phyloP scores from a whole-genome alignment of 2,888 invertebrate genomes.

The Drosophila anomalata region DNA sequence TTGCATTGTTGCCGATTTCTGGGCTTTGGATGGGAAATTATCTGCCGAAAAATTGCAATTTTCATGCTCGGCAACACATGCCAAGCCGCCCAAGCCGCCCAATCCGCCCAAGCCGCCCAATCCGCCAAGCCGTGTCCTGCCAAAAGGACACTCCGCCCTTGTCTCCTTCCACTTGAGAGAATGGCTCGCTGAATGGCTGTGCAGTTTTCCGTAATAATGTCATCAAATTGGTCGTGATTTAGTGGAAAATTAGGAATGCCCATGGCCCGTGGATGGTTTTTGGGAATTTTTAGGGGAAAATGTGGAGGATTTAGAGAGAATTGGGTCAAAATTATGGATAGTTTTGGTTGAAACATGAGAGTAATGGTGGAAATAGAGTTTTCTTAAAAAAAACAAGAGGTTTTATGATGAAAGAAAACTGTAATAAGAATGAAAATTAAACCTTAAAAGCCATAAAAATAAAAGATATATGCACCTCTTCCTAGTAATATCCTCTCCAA shows the following conservation, averaged over 20 bases:
- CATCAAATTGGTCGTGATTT: constrained; percentile 59
- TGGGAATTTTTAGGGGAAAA: neutral
- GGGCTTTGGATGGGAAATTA: constrained; percentile 54
- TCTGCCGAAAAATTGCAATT: constrained; percentile 72
- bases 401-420: too few species aligned
- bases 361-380: too few species aligned
- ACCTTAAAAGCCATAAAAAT: too few species aligned
- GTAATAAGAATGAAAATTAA: too few species aligned
- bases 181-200: constrained; percentile 38
- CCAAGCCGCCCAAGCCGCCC: constrained; percentile 1
- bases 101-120: too few species aligned
- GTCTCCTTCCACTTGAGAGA: constrained; percentile 9
- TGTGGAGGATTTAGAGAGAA: too few species aligned
- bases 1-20: constrained; percentile 53
- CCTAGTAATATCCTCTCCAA: too few species aligned
- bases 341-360: too few species aligned
- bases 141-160: constrained; percentile 18
- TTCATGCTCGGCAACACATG: constrained; percentile 59
- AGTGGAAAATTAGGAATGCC: constrained; percentile 3
- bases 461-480: too few species aligned
- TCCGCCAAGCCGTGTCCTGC: constrained; percentile 12
- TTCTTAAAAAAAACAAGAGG: too few species aligned
- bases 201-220: constrained; percentile 61
- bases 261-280: constrained; percentile 7
- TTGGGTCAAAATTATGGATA: too few species aligned